Base-by-base conservation (phyloP, 2,113 vertebrate species). In the Arenaria interpres region DNA sequence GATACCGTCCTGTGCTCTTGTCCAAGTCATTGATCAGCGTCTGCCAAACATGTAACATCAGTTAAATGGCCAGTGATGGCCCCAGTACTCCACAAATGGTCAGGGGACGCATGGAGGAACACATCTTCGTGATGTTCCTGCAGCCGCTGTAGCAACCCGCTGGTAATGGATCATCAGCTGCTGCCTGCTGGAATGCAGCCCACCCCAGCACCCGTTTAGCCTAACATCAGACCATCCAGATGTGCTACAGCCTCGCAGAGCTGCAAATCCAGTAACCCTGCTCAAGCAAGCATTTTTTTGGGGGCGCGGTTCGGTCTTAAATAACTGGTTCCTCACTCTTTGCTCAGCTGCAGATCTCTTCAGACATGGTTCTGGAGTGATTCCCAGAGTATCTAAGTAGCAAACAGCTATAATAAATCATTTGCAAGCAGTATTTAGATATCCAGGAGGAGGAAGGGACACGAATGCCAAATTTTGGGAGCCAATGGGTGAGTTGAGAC, bases 1-100 rank as follows among this genome's bases (percentile, higher is more conserved):
- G 98, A 97, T 99, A 99, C 64, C 99, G 97, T 22, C 99, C 99
- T 0, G 99, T 99, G 95, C 98, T 99, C 96, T 99, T 98, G 97
- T 99, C 99, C 98, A 99, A 96, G 91, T 99, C 99, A 41, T 99
- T 99, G 94, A 99, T 98, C 89, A 99, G 98, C 0, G 99, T 99
- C 99, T 99, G 97, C 46, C 83, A 93, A 95, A 91, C 32, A 85
- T 2, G 50, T 4, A 22, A 27, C 1, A 2, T 32, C 33, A 83
- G 12, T 32, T 20, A 45, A 81, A 59, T 0, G 4, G 68, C 50
- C 85, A 2, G 0, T 2, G 41, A 46, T 75, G 68, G 50, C 63
- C 76, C 72, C 81, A 32, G 0, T 0, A 8, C 53, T 41, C 41
- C 76, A 79, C 48, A 12, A 66, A 43, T 2, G 3, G n/a, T 41